A percentile compares a stretch with the other conserved stretches of the same genome.
Evolutionary conservation across 2,888 invertebrate genomes (phyloP).

Genomic region (Trissonchulus latispiculum): DNA sequence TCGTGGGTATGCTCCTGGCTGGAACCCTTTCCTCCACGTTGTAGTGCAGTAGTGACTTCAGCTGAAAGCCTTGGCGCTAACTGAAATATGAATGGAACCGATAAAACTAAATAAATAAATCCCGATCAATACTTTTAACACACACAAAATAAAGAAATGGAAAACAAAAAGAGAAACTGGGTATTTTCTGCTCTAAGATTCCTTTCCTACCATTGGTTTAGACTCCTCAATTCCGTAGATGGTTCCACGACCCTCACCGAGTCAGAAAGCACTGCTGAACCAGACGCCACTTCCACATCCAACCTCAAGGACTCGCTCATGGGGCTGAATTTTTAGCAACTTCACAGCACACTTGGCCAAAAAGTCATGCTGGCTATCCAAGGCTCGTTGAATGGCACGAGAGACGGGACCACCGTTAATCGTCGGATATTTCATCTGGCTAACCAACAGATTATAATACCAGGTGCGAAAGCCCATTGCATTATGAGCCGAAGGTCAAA

Average conservation of each 20-base stretch:
- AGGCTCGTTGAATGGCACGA: neutral
- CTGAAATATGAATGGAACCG: too few species aligned
- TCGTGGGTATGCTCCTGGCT: too few species aligned
- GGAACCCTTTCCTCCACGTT: too few species aligned
- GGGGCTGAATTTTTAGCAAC: slow-evolving; percentile 33
- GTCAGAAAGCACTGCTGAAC: slow-evolving; percentile 31
- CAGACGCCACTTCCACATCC: slow-evolving; percentile 39
- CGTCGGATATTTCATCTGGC: neutral
- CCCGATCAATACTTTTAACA: too few species aligned
- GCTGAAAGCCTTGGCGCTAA: too few species aligned
- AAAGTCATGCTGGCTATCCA: slow-evolving; percentile 23
- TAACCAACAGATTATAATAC: neutral
- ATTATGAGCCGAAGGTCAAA: too few species aligned
- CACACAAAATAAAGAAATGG: too few species aligned
- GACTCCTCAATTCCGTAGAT: slow-evolving; percentile 38
- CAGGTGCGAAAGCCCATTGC: neutral
- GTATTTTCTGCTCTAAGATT: too few species aligned
- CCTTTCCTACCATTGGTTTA: too few species aligned
- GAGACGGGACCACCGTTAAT: neutral
- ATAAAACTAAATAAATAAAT: too few species aligned
- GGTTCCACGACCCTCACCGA: slow-evolving; percentile 35
- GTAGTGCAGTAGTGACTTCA: too few species aligned
- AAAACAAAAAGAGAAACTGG: too few species aligned
- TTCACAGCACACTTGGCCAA: slow-evolving; percentile 33
- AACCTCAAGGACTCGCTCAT: slow-evolving; percentile 36